These are phyloP conservation scores for Benitochromis conjunctus DNA, from an alignment of 2,113 vertebrate genomes.

Conservation along the genomic window DNA sequence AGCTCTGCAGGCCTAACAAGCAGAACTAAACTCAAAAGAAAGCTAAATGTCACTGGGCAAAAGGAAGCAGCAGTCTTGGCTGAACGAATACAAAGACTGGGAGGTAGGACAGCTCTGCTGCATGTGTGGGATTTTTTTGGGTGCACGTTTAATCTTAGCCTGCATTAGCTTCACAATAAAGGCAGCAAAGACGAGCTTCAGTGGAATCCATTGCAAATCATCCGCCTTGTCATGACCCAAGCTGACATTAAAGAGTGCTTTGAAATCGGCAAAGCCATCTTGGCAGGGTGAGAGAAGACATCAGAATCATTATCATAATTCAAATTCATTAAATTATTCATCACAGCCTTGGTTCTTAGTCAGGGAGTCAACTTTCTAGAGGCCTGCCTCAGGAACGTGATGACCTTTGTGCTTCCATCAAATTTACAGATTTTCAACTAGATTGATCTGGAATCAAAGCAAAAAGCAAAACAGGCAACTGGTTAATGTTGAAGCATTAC, in stretches of 20 bases:
- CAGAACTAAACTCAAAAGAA: conserved; percentile 54
- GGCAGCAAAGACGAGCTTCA: background rate
- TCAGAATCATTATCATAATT: conserved; percentile 21
- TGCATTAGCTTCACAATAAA: conserved; percentile 8
- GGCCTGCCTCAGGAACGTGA: conserved; percentile 10
- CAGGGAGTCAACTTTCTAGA: background rate
- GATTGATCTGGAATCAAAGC: background rate
- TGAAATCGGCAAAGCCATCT: conserved; percentile 18
- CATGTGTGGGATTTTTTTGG: conserved; percentile 18
- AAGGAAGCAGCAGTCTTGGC: conserved; percentile 18
- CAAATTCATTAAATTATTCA: conserved; percentile 37
- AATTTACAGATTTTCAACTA: background rate
- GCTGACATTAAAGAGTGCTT: conserved; percentile 21
- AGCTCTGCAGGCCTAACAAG: conserved; percentile 36
- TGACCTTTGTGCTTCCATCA: conserved; percentile 33
- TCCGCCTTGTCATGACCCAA: background rate
- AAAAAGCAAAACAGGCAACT: background rate
- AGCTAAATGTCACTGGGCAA: conserved; percentile 66
- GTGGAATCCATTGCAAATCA: background rate
- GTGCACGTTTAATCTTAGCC: conserved; percentile 8
- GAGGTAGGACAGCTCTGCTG: background rate
- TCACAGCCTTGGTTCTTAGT: background rate
- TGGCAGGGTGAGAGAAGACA: background rate
- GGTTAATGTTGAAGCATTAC: background rate
- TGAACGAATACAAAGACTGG: conserved; percentile 18